phyloP scores from a whole-genome alignment of 1,140 invertebrate genomes.

The Drosophila insularis region DNA sequence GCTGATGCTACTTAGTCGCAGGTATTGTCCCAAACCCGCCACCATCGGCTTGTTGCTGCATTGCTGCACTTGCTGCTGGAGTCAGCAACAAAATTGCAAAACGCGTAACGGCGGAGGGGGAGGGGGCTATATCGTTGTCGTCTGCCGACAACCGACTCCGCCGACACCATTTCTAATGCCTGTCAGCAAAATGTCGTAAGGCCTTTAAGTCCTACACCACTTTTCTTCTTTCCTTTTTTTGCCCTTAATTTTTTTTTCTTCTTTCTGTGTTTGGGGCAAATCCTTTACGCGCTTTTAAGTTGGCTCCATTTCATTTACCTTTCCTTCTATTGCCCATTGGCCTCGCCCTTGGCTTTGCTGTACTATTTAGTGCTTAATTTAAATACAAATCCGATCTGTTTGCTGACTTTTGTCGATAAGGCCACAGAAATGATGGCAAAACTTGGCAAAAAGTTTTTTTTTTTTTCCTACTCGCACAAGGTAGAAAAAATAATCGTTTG shows the following conservation, averaged over 20 bases:
- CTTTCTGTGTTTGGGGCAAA: slow-evolving; percentile 25
- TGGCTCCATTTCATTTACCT: slow-evolving; percentile 57
- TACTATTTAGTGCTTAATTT: slow-evolving; percentile 71
- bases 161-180: slow-evolving; percentile 56
- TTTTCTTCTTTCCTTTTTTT: background rate
- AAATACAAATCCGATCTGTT: slow-evolving; percentile 75
- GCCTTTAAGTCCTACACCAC: slow-evolving; percentile 37
- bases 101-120: background rate
- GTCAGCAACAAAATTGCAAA: slow-evolving; percentile 50
- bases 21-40: slow-evolving; percentile 19
- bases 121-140: slow-evolving; percentile 12
- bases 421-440: slow-evolving; percentile 58
- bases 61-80: slow-evolving; percentile 29
- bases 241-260: no score
- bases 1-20: slow-evolving; percentile 58
- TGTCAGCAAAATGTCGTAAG: slow-evolving; percentile 66
- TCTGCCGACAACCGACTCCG: background rate
- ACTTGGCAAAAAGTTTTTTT: slow-evolving; percentile 42
- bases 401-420: slow-evolving; percentile 74
- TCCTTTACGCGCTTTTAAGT: slow-evolving; percentile 46
- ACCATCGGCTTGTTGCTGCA: slow-evolving; percentile 38
- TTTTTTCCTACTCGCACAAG: background rate
- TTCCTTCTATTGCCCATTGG: slow-evolving; percentile 19
- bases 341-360: slow-evolving; percentile 16
- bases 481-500: slow-evolving; percentile 15